Percentiles rank a stretch among this genome's conserved stretches.
phyloP scores from a whole-genome alignment of 2,888 invertebrate genomes.

The Lamellibrachia columna region DNA sequence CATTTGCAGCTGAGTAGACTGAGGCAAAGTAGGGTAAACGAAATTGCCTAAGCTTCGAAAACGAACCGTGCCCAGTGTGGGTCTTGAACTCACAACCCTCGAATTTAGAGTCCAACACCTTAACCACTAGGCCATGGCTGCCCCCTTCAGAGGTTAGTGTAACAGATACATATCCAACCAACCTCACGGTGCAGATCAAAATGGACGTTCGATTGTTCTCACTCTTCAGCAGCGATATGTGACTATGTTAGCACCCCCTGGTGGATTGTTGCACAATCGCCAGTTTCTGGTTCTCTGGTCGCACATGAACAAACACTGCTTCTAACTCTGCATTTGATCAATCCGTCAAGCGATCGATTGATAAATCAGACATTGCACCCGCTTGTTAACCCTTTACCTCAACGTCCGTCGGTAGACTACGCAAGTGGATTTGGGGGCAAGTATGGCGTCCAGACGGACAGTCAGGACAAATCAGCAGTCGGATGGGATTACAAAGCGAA shows the following conservation, averaged over 20 bases:
- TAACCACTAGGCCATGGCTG: too few species aligned
- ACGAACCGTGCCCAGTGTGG: too few species aligned
- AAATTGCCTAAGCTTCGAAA: too few species aligned
- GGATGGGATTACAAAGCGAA: conserved; percentile 57
- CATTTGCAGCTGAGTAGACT: too few species aligned
- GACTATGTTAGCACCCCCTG: neutral
- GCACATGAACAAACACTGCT: neutral
- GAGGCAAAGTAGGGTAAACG: too few species aligned
- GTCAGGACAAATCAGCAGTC: conserved; percentile 75
- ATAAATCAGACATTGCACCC: neutral
- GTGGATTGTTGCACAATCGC: neutral
- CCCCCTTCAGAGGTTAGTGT: too few species aligned
- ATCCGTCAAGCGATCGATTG: neutral
- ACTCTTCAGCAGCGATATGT: neutral
- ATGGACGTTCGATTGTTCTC: too few species aligned
- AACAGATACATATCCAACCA: too few species aligned
- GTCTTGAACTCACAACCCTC: too few species aligned
- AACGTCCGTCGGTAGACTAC: conserved; percentile 41
- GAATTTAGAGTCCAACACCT: too few species aligned
- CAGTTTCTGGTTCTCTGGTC: too few species aligned
- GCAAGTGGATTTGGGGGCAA: conserved; percentile 66
- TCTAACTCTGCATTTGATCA: neutral
- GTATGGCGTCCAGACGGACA: conserved; percentile 66
- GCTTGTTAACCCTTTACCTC: neutral
- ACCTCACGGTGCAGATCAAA: too few species aligned